Conservation (phyloP, 2,888 invertebrate species). For the Sphaeridia pumilis region DNA sequence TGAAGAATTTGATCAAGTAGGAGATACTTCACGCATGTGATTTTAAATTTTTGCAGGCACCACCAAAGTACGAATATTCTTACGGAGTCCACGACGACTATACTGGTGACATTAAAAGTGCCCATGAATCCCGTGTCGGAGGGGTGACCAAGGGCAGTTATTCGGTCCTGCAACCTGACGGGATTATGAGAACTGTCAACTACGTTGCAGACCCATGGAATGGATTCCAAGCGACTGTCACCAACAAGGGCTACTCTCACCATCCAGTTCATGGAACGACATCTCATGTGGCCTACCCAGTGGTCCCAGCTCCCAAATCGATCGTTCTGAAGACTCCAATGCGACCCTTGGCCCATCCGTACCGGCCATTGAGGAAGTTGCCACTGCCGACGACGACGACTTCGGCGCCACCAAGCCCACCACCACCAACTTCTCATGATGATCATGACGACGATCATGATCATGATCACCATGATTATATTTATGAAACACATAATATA, state of each 20-base stretch:
- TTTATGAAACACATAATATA: neutral
- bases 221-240: conserved; percentile 14
- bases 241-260: conserved; percentile 13
- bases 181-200: conserved; percentile 9
- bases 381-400: neutral
- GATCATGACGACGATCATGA: neutral
- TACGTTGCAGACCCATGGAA: conserved; percentile 14
- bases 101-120: conserved; percentile 12
- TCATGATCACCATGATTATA: neutral
- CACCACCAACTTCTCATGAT: too few relatives aligned
- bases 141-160: conserved; percentile 7
- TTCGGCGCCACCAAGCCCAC: neutral
- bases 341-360: neutral
- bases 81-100: conserved; percentile 12
- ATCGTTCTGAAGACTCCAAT: neutral
- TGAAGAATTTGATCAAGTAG: neutral
- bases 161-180: conserved; percentile 8
- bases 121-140: conserved; percentile 10
- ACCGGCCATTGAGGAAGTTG: neutral
- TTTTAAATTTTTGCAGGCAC: conserved; percentile 2
- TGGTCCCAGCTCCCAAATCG: neutral
- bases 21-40: neutral
- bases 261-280: conserved; percentile 1
- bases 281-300: neutral
- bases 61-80: conserved; percentile 9